These are phyloP conservation scores for Dasyornis broadbenti DNA, from an alignment of 2,113 vertebrate genomes.

Conservation along the genomic window DNA sequence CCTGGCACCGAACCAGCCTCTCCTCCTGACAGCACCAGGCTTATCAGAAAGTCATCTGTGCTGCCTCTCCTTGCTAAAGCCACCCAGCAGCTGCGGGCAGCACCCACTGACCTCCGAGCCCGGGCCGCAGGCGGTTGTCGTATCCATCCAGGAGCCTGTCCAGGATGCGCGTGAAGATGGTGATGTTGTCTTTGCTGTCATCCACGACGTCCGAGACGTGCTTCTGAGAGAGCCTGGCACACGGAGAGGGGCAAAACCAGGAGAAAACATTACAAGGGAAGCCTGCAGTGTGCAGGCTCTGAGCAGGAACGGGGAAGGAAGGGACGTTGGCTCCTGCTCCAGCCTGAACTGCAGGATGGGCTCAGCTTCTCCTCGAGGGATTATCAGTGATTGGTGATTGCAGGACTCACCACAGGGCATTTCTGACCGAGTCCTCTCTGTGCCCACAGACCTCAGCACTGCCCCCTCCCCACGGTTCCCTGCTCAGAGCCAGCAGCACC, in stretches of 20 bases:
- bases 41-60: background rate
- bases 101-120: constrained; percentile 76
- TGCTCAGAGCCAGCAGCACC: background rate
- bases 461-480: background rate
- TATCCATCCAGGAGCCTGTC: constrained; percentile 96
- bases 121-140: constrained; percentile 93
- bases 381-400: background rate
- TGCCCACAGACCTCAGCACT: accelerated
- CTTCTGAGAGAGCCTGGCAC: constrained; percentile 75
- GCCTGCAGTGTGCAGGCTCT: background rate
- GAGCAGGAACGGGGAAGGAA: background rate
- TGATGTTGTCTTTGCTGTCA: constrained; percentile 96
- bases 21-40: background rate
- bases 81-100: background rate
- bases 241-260: accelerated
- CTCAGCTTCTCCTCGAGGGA: background rate
- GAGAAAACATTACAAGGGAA: background rate
- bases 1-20: background rate
- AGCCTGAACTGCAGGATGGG: background rate
- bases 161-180: constrained; percentile 94
- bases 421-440: background rate
- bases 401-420: background rate
- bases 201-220: constrained; percentile 79
- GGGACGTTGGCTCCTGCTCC: background rate
- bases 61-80: background rate